These are phyloP conservation scores for Rhopalosiphum maidis DNA, from an alignment of 1,140 invertebrate species.

Conservation along the genomic window DNA sequence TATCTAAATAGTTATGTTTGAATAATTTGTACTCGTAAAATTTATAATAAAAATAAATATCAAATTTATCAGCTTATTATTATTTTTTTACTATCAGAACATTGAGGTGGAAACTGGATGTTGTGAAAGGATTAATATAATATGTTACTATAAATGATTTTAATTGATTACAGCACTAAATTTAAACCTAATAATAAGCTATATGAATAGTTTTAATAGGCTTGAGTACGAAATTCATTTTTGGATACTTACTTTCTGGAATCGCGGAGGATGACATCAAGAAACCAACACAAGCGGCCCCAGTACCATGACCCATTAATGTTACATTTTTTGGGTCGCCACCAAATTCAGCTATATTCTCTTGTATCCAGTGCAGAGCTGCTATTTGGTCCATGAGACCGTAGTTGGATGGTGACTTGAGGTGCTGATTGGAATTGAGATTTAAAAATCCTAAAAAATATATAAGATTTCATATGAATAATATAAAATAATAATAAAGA, in stretches of 20 bases:
- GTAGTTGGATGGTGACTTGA: constrained; percentile 87
- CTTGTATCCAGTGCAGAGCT: constrained; percentile 90
- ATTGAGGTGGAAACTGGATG: too few species aligned
- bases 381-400: constrained; percentile 95
- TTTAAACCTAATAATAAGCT: neutral
- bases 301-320: constrained; percentile 91
- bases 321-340: constrained; percentile 94
- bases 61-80: too few species aligned
- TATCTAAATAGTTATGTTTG: too few species aligned
- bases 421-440: constrained; percentile 82
- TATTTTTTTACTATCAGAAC: too few species aligned
- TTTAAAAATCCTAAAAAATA: constrained; percentile 80
- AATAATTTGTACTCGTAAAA: too few species aligned
- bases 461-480: constrained; percentile 43
- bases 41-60: too few species aligned
- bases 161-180: neutral
- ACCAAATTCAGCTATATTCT: constrained; percentile 91
- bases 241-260: constrained; percentile 77
- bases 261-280: constrained; percentile 90
- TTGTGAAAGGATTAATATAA: neutral
- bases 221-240: neutral
- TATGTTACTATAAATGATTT: too few species aligned
- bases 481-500: neutral
- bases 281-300: constrained; percentile 93
- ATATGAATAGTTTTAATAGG: neutral